Evolutionary conservation across 2,888 invertebrate species (phyloP), one percentile per base, ranked within the genome.

Genomic region (Campaea margaritaria): DNA sequence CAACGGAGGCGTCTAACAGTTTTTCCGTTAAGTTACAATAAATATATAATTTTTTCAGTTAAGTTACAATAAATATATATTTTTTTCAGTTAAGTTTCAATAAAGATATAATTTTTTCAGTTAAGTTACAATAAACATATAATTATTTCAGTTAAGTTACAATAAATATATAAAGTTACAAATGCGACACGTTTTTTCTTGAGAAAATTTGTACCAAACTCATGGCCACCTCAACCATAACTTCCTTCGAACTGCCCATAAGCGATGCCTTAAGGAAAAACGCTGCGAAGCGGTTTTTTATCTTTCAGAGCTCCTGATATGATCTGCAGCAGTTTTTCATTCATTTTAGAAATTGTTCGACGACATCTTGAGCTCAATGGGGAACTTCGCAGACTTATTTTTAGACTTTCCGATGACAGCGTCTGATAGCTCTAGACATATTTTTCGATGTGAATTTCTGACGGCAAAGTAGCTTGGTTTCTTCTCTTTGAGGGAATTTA

Each of bases 181-280:
- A 21, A 7, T 31, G 9, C 1, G 8, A 3, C 10, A 31, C 31
- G 7, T 3, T 9, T 3, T 31, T 31, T 31, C n/a, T 7, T 31
- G 8, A 1, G 31, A 9, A 9, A 31, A 31, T 31, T 9, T 31
- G 5, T 31, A 21, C 12, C 2, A 36, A 44, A 47, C 15, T 38
- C 13, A 54, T 54, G 45, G 59, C 2, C 0, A 50, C 50, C 21
- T 39, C 4, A 50, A 34, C 28, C 47, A 58, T 62, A 58, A 58
- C 54, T 62, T 58, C 46, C 14, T n/a, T 31, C 16, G 44, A 55
- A 62, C 62, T 62, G 58, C 47, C 58, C 58, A 51, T 62, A 55
- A 62, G 62, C 62, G 62, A 54, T 43, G 58, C 54, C 36, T 51
- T 43, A 47, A 47, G 56, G 48, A 50, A 58, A 64, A 61, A 45